Conservation (phyloP, 2,113 vertebrate genomes). For the Cricetomys ansorgei region DNA sequence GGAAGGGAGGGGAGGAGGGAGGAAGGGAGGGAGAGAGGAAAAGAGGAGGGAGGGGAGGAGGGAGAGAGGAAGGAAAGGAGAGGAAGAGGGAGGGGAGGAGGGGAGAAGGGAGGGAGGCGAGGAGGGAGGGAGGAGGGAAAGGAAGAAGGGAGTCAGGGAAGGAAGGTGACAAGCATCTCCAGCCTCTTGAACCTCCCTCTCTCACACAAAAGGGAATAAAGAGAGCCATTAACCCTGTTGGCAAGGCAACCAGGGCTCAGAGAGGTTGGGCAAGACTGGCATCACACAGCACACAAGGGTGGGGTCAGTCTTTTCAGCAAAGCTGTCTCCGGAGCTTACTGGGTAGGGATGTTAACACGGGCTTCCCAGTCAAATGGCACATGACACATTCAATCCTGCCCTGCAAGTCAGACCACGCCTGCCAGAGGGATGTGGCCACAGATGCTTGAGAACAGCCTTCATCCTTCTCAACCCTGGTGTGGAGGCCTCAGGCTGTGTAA, state of each 20-base stretch:
- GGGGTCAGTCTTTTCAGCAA: background rate
- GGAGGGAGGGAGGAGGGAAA: background rate
- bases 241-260: background rate
- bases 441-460: background rate
- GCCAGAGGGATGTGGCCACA: background rate
- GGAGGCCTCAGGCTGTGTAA: background rate
- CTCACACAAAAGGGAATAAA: background rate
- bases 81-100: too few species aligned
- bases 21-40: too few species aligned
- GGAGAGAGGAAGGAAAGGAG: background rate
- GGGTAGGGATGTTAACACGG: accelerated
- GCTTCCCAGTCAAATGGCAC: accelerated
- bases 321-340: accelerated
- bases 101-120: background rate
- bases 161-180: background rate
- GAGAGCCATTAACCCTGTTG: background rate
- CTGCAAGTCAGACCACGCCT: too few species aligned
- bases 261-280: background rate
- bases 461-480: background rate
- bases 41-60: background rate
- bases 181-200: background rate
- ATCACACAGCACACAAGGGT: background rate
- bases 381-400: background rate
- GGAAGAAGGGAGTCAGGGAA: too few species aligned
- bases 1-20: too few species aligned